Evolutionary conservation across 1,140 invertebrate species (phyloP).

Genomic region (Meteorus sp.): DNA sequence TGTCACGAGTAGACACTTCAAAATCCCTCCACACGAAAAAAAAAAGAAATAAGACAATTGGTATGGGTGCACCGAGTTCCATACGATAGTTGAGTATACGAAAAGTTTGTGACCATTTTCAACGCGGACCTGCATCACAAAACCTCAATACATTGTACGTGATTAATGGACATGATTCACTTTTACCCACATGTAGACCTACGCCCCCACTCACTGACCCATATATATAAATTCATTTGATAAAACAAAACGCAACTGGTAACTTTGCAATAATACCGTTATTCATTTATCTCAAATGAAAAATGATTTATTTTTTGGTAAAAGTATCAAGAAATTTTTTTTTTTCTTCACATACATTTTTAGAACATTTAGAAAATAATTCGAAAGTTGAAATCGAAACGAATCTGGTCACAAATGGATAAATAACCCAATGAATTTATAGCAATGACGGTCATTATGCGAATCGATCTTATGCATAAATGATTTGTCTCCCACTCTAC

Average conservation of each 20-base stretch:
- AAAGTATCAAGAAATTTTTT: constrained; percentile 22
- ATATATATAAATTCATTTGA: too few relatives aligned
- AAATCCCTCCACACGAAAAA: too few relatives aligned
- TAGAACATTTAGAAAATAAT: constrained; percentile 27
- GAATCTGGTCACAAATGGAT: constrained; percentile 20
- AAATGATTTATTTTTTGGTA: too few relatives aligned
- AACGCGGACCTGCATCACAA: constrained; percentile 5
- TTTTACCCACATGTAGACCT: not conserved
- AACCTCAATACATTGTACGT: constrained; percentile 19
- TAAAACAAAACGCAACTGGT: too few relatives aligned
- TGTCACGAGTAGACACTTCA: too few relatives aligned
- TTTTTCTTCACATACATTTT: constrained; percentile 26
- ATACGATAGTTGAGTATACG: too few relatives aligned
- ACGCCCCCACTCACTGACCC: not conserved
- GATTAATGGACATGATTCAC: constrained; percentile 16
- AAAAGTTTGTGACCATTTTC: constrained; percentile 15
- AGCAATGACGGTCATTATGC: constrained; percentile 1
- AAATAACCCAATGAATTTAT: constrained; percentile 19
- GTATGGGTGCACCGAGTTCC: too few relatives aligned
- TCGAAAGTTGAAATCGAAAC: constrained; percentile 3
- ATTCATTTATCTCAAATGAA: too few relatives aligned
- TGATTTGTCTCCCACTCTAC: not conserved
- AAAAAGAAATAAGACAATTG: too few relatives aligned
- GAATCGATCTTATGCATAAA: constrained; percentile 20
- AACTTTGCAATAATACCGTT: too few relatives aligned